These are phyloP conservation scores for Mola mola DNA, from an alignment of 2,113 vertebrate species.

Conservation along the genomic window DNA sequence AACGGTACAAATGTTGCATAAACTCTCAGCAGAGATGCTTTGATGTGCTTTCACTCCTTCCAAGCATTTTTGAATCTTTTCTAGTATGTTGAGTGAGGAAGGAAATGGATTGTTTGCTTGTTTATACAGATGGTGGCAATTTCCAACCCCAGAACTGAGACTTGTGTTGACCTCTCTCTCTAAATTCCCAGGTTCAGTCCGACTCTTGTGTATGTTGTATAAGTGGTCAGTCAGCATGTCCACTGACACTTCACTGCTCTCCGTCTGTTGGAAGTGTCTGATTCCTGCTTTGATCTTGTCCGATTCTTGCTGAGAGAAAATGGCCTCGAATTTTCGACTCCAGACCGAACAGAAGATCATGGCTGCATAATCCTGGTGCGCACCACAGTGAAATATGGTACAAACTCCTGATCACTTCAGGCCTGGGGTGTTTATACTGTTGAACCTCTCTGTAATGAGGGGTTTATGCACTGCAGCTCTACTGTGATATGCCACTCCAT, in stretches of 20 bases:
- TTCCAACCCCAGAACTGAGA: constrained; percentile 62
- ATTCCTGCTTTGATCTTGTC: constrained; percentile 46
- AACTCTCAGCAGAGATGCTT: constrained; percentile 34
- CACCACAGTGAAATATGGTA: no score
- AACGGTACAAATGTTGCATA: background rate
- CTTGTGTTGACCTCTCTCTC: no score
- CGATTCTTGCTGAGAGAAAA: constrained; percentile 25
- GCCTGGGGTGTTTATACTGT: no score
- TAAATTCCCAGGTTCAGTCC: no score
- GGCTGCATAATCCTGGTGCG: no score
- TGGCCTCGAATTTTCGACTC: no score
- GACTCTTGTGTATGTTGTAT: no score
- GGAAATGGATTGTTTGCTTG: constrained; percentile 66
- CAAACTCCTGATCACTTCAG: no score
- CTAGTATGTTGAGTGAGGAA: constrained; percentile 62
- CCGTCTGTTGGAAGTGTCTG: constrained; percentile 48
- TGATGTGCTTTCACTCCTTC: constrained; percentile 13
- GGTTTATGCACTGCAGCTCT: no score
- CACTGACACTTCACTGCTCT: constrained; percentile 51
- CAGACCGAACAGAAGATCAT: no score
- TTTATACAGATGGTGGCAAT: constrained; percentile 75
- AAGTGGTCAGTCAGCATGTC: background rate
- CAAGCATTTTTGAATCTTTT: constrained; percentile 59
- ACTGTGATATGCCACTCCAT: no score
- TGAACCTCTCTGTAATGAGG: no score